Evolutionary conservation across 2,113 vertebrate genomes (phyloP), one percentile per base, ranked within the genome.

Genomic region (Microtus ochrogaster): DNA sequence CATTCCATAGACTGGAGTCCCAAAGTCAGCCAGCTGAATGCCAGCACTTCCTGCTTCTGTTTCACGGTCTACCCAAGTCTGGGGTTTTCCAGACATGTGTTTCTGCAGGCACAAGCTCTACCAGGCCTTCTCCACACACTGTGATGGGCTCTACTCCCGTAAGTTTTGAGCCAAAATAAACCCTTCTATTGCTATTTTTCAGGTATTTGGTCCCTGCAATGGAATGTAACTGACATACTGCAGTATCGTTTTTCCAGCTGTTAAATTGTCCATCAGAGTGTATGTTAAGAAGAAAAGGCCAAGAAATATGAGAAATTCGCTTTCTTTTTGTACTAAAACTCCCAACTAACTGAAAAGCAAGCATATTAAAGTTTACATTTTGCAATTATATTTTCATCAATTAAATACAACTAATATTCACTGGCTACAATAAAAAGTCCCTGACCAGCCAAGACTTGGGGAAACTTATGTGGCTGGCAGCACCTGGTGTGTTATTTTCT

Each of bases 221-320:
- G 26, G 26, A 44, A 84, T 26, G 24, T 65, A 55, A 55, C 3
- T 55, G 52, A 3, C 52, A 55, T 55, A 55, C 52, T 16, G n/a
- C 10, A 89, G 68, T 92, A 66, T 89, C 89, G 74, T 33, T 41
- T 90, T 95, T 86, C 90, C 33, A 84, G 73, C 63, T 79, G 10
- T 58, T 3, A 94, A 76, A 44, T 91, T 9, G 22, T 95, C 70
- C 73, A 58, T 74, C 28, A 84, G 33, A 95, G 91, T 89, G 63
- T 78, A 82, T 77, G 95, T 78, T 74, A 55, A 92, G 36, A 91
- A 95, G 77, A n/a, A 95, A 95, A 96, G 94, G 13, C n/a, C 36
- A 47, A 52, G 49, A 52, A 47, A 87, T 85, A 73, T 13, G 11
- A 55, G 61, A 52, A 61, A 72, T 78, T 61, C 11, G 87, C 28